Percentiles rank a stretch among this genome's conserved stretches.
Conservation (phyloP, 2,888 invertebrate species). For the Troides oblongomaculatus region DNA sequence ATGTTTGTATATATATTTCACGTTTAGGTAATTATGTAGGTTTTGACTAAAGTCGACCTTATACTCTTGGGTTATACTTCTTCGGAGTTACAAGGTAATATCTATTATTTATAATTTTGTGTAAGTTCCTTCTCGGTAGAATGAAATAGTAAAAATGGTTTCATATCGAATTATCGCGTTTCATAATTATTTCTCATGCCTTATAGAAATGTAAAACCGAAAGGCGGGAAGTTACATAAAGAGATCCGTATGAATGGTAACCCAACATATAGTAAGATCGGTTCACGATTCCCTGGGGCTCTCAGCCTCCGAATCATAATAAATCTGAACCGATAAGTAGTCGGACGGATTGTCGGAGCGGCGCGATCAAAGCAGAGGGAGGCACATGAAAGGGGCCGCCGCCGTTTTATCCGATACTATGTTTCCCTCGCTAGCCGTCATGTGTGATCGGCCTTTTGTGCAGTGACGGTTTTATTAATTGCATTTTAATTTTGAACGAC, state of each 20-base stretch:
- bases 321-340: conserved; percentile 80
- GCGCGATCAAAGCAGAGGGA: conserved; percentile 73
- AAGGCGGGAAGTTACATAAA: conserved; percentile 28
- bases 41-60: no score
- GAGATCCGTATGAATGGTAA: conserved; percentile 46
- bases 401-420: conserved; percentile 56
- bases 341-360: conserved; percentile 75
- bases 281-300: conserved; percentile 56
- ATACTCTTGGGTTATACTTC: no score
- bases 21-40: no score
- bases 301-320: conserved; percentile 76
- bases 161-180: no score
- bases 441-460: conserved; percentile 58
- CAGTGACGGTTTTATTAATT: conserved; percentile 71
- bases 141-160: no score
- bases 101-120: no score
- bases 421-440: conserved; percentile 67
- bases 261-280: conserved; percentile 43
- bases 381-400: conserved; percentile 74
- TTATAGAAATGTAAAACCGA: no score
- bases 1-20: no score
- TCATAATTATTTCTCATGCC: no score
- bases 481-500: conserved; percentile 60
- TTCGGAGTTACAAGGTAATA: no score
- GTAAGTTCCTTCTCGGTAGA: no score